Base-by-base conservation (phyloP, 2,888 invertebrate species). In the Apamea monoglypha region DNA sequence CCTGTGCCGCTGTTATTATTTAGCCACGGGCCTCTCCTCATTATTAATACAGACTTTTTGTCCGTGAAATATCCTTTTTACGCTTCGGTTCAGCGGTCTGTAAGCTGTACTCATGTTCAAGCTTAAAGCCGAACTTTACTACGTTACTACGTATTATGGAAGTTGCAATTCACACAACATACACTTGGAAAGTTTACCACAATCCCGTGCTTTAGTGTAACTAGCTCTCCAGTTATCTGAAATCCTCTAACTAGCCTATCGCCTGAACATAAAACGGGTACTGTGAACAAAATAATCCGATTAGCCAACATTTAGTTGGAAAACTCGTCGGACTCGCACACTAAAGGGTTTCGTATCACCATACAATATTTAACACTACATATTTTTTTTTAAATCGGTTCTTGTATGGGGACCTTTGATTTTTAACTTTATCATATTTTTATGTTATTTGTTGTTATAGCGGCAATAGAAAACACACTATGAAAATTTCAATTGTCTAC, bases 281-380 rank as follows among this genome's bases (percentile, higher is more conserved):
- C 67, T 66, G 18, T 53, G 18, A 78, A 73, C 77, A 53, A 68
- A 21, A 47, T 82, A 82, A 85, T 79, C 66, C 47, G 69, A 73
- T 82, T 79, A 83, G 10, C n/a, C 12, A 61, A 53, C 32, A 59
- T 36, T 67, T 53, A 8, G 40, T 73, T 44, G 18, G n/a, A 32
- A 72, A 80, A 81, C 10, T 10, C 25, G 56, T 53, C 1, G 25
- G 53, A 53, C 25, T 53, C 53, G 21, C 10, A 56, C 10, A 50
- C 7, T 6, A 10, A 47, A 56, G 25, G 25, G 10, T 56, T 56
- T 4, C 25, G 56, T 25, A 56, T 25, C 56, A 8, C 3, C 56
- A 10, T 10, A 25, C 3, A 21, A 21, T 47, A 47, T 16, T 16
- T 16, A 16, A 47, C 47, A 40, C 7, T 40, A 40, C 40, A 40